These are phyloP conservation scores for Trachymyrmex cornetzi DNA, from an alignment of 1,140 invertebrate genomes.

Conservation along the genomic window DNA sequence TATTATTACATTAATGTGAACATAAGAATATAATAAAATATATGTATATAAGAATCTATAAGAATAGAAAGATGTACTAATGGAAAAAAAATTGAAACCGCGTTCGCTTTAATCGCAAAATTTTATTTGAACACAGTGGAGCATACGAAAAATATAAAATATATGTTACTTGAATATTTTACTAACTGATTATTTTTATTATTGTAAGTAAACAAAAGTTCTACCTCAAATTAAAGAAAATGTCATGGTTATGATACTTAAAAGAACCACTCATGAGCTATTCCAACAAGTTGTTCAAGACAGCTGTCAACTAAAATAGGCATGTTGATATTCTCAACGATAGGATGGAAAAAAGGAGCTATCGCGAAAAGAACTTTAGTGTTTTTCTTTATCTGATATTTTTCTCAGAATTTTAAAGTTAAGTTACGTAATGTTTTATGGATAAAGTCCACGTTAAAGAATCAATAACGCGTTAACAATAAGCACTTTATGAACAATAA, in stretches of 20 bases:
- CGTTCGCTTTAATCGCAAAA: not conserved
- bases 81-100: not conserved
- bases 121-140: not conserved
- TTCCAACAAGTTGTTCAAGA: not conserved
- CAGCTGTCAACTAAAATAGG: not conserved
- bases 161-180: conserved; percentile 16
- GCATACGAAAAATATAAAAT: not conserved
- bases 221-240: not conserved
- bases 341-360: not conserved
- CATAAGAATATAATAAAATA: not conserved
- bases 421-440: not conserved
- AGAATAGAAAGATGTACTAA: not conserved
- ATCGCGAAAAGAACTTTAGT: conserved; percentile 1
- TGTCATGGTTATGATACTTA: not conserved
- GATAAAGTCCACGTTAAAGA: not conserved
- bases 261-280: not conserved
- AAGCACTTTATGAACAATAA: conserved; percentile 32
- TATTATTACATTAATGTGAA: not conserved
- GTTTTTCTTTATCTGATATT: conserved; percentile 12
- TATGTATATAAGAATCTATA: too few relatives aligned
- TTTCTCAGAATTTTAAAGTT: conserved; percentile 40
- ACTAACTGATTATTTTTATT: not conserved
- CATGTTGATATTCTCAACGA: conserved; percentile 3
- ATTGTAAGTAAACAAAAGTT: not conserved
- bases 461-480: conserved; percentile 29